Evolutionary conservation across 2,888 invertebrate species (phyloP), one percentile per base, ranked within the genome.

Genomic region (Cotesia congregata): DNA sequence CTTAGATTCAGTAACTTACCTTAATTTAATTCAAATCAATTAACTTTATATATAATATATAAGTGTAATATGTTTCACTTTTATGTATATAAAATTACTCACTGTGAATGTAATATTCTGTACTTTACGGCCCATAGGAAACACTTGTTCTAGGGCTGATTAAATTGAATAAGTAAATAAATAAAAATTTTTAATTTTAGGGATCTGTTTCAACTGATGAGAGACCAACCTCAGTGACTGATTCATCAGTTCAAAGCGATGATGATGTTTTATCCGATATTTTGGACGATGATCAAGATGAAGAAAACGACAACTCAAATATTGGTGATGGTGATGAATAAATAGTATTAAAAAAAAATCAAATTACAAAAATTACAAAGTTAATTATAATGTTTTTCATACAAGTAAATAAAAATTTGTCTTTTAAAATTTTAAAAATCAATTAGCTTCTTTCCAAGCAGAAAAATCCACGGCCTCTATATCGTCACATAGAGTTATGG

Each of bases 401-500:
- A 17, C 5, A 62, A 15, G 3, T 15, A 62, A 62, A 15, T 62
- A 62, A 62, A 62, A n/a, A 62, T 17, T 6, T 62, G 17, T 62
- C n/a, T 3, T 17, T 1, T 17, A 62, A 62, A 15, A 15, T 17
- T 17, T 7, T 15, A 6, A 62, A 62, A 62, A 20, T 62, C 15
- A 62, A 62, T 62, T 20, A 12, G 59, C 80, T 69, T 91, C 90
- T 79, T 86, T 90, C 95, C 95, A 95, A 1, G 91, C 88, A 0
- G 85, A 85, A 75, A 94, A 91, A 83, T 92, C 90, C 0, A 92
- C 91, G 64, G 91, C 91, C 0, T 92, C 91, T 15, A 95, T 89
- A 15, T 92, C 91, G 73, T 88, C 88, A 89, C 96, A 96, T 82
- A 92, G 90, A 0, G 93, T 88, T n/a, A 93, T 90, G 0, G 92